Base-by-base conservation (phyloP, 2,888 invertebrate species). In the Protodeltote pygarga region DNA sequence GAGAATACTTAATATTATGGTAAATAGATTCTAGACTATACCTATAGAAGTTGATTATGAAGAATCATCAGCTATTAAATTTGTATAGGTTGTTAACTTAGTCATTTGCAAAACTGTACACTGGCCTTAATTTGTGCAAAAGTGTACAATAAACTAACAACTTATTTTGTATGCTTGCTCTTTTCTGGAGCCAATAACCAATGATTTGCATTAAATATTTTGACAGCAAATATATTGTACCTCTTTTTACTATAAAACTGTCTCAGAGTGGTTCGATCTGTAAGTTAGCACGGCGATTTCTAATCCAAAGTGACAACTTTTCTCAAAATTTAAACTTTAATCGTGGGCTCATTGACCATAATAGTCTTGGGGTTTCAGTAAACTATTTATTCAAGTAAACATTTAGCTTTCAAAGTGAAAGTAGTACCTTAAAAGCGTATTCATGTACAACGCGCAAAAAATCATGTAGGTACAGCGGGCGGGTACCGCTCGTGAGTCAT, bases 341-440 rank as follows among this genome's bases (percentile, higher is more conserved):
- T 39, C n/a, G n/a, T 34, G n/a, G n/a, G n/a, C 17, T 39, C n/a
- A 34, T n/a, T 38, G 25, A 17, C 10, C 11, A 17, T 21, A 10
- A 21, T 42, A 34, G n/a, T 33, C 40, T 17, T 28, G 38, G 25
- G 27, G 40, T 31, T 16, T 35, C 17, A 34, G 21, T 17, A 21
- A 15, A 25, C 20, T 31, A 15, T 9, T 31, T 25, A 19, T 37
- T 23, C 20, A 31, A 33, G 4, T 23, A 14, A 19, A 24, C 5
- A 14, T 24, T 37, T 17, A 14, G 9, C 25, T 46, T 47, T 25
- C 16, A 25, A 45, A 53, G 44, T 38, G 46, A 63, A 63, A 60
- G 48, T 33, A 13, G 14, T 32, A 51, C 37, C 9, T 45, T 41
- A 47, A 40, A 39, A 45, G 27, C 35, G 10, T 32, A 23, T 61